Conservation (phyloP, 2,113 vertebrate genomes). For the Macaca mulatta region DNA sequence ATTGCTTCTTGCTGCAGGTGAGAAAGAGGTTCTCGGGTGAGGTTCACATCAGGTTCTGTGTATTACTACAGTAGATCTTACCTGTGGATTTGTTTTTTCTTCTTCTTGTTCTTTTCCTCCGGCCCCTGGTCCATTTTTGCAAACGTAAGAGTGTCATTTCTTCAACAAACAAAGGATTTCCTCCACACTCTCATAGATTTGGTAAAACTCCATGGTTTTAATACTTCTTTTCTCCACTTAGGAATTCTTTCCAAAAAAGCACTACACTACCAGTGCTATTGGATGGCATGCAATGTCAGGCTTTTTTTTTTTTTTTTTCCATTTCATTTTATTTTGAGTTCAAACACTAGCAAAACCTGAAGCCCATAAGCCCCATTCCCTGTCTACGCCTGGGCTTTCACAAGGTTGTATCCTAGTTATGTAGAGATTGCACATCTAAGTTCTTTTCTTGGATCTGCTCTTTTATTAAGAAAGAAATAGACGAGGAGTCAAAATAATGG, state of each 20-base stretch:
- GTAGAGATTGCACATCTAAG: neutral
- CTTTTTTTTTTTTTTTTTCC: neutral
- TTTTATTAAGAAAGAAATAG: neutral
- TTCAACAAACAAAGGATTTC: conserved; percentile 52
- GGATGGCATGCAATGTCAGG: neutral
- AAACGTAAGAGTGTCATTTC: neutral
- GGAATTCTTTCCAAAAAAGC: conserved; percentile 30
- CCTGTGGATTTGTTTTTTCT: neutral
- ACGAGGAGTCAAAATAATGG: neutral
- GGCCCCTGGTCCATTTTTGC: neutral
- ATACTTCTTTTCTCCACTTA: neutral
- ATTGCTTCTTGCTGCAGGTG: conserved; percentile 57
- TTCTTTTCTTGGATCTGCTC: neutral
- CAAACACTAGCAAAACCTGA: conserved; percentile 13
- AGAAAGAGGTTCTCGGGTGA: neutral
- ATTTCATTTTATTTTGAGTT: neutral
- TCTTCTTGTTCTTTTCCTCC: neutral
- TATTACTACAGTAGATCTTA: neutral
- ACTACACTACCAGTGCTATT: neutral
- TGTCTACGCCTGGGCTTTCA: neutral
- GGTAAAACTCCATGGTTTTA: conserved; percentile 22
- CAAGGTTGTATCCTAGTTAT: neutral
- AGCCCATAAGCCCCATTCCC: neutral
- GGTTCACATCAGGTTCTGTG: neutral
- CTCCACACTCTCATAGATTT: neutral